phyloP scores from a whole-genome alignment of 2,888 invertebrate species.

The Mechanitis messenoides region DNA sequence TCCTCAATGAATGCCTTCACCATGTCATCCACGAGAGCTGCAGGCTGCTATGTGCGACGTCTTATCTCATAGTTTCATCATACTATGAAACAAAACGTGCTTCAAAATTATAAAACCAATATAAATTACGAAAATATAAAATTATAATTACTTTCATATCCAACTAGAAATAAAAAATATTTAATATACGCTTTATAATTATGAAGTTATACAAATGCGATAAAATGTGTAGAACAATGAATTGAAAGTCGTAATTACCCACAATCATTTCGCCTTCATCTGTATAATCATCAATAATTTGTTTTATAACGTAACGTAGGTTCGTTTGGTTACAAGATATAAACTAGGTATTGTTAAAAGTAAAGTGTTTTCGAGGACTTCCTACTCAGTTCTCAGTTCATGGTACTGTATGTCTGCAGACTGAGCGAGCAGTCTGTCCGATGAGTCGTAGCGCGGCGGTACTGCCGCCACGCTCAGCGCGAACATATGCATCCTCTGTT shows the following conservation, averaged over 20 bases:
- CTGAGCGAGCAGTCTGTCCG: conserved; percentile 59
- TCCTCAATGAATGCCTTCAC: conserved; percentile 43
- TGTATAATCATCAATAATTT: no score
- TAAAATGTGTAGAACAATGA: no score
- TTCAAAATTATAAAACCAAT: conserved; percentile 4
- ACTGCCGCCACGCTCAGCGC: conserved; percentile 59
- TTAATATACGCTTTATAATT: no score
- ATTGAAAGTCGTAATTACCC: no score
- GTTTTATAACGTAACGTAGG: no score
- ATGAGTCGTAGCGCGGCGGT: conserved; percentile 75
- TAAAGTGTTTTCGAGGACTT: conserved; percentile 51
- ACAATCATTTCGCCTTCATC: no score
- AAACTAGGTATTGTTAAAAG: conserved; percentile 17
- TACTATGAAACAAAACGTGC: conserved; percentile 15
- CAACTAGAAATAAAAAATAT: no score
- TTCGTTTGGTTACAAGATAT: conserved; percentile 11
- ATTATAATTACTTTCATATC: no score
- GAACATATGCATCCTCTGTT: conserved; percentile 42
- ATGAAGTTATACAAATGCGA: no score
- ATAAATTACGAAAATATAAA: no score
- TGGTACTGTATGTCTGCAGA: conserved; percentile 41
- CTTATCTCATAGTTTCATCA: conserved; percentile 9
- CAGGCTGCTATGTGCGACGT: conserved; percentile 18
- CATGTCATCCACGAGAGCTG: conserved; percentile 28
- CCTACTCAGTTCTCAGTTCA: conserved; percentile 56